A percentile compares a stretch with the other conserved stretches of the same genome.
Conservation (phyloP, 1,140 invertebrate genomes). For the Penaeus indicus region DNA sequence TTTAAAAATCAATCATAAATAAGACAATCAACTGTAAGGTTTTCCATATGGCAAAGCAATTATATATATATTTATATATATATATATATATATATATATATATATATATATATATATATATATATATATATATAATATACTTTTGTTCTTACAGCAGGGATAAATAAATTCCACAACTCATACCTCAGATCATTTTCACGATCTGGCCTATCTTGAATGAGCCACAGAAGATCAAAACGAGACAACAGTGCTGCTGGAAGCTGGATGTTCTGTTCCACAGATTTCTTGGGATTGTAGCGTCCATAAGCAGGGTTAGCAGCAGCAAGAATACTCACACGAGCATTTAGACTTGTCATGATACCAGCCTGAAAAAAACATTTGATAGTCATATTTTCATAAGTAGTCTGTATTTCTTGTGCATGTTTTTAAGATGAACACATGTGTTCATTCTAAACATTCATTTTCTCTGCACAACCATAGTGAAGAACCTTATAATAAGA, state of each 20-base stretch:
- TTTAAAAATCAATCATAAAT: neutral
- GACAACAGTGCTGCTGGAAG: constrained; percentile 97
- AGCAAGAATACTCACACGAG: constrained; percentile 95
- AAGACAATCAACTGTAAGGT: neutral
- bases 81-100: too few species aligned
- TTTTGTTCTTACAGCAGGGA: too few species aligned
- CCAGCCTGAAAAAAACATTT: constrained; percentile 80
- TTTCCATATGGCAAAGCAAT: neutral
- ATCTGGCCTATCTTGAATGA: constrained; percentile 96
- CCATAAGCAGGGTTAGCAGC: constrained; percentile 99
- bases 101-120: neutral
- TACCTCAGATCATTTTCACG: constrained; percentile 90
- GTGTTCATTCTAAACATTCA: neutral
- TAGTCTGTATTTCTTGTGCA: too few species aligned
- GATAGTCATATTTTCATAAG: neutral
- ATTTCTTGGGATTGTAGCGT: constrained; percentile 94
- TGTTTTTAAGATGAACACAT: too few species aligned
- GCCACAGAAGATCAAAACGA: constrained; percentile 97
- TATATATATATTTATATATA: neutral
- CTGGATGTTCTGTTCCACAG: constrained; percentile 98
- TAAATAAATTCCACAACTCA: neutral
- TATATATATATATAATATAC: neutral
- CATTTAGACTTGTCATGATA: constrained; percentile 98
- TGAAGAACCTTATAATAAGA: neutral
- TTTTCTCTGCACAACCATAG: neutral